Evolutionary conservation across 2,797 vertebrate species (phyloP).

Genomic region (Calcarius lapponicus): DNA sequence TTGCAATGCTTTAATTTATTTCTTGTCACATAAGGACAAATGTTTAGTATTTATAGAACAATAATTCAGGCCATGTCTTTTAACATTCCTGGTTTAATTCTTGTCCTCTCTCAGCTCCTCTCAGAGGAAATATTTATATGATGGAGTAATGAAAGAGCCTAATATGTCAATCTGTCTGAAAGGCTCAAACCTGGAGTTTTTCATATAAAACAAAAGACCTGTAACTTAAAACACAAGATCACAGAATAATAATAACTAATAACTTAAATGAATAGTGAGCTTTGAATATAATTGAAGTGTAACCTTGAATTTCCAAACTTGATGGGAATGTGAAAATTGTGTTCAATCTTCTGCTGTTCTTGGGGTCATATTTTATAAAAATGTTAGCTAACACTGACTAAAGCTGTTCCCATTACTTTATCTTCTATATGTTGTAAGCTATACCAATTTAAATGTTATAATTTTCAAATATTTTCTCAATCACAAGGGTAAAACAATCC

Average conservation of each 20-base stretch:
- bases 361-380: neutral
- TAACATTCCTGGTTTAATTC: constrained; percentile 25
- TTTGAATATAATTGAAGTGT: neutral
- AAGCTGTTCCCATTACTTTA: neutral
- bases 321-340: neutral
- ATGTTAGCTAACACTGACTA: neutral
- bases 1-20: constrained; percentile 47
- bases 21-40: constrained; percentile 63
- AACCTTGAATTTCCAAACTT: neutral
- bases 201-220: neutral
- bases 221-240: neutral
- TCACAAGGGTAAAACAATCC: neutral
- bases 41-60: constrained; percentile 40
- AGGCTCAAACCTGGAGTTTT: neutral
- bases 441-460: neutral
- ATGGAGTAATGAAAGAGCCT: neutral
- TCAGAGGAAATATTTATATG: neutral
- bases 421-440: neutral
- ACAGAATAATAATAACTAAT: neutral
- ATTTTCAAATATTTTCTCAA: neutral
- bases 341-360: neutral
- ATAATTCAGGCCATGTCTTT: constrained; percentile 39
- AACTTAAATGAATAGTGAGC: neutral
- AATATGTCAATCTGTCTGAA: neutral
- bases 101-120: neutral